Evolutionary conservation across 1,140 invertebrate genomes (phyloP), one percentile per base, ranked within the genome.

Genomic region (Pteromalus puparum): DNA sequence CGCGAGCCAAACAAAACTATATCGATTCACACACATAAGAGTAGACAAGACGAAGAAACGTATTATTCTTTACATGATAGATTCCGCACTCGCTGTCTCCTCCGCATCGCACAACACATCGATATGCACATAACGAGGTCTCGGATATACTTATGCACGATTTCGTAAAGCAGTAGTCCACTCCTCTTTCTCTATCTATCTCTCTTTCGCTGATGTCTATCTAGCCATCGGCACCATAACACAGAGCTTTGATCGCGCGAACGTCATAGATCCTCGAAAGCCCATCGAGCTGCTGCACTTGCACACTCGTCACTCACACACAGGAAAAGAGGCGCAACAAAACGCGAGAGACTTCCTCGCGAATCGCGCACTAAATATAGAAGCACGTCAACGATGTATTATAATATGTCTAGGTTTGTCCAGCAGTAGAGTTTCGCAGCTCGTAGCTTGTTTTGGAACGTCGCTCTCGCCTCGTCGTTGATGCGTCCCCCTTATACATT

Each of bases 81-180:
- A 70, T 30, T 70, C 67, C 67, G 26, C 67, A 70, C 67, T 70
- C 28, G 67, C 67, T 70, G 53, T 21, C 26, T 70, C 67, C 67
- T 28, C 24, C 67, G 28, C 67, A 30, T 70, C 24, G 28, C 67
- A 70, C 67, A 30, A 70, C 26, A 30, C 67, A 30, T 70, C 67
- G 67, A 70, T 18, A 30, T 30, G 67, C 26, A 70, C 67, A 70
- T 70, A 61, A 42, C 21, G 73, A 83, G 38, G 53, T 42, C n/a
- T 75, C 70, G n/a, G 46, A 82, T 42, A 1, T 42, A 76, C 18
- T n/a, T 61, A 61, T 65, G 68, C 38, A 68, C 72, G 34, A 77
- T 72, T 82, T 82, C 24, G 24, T 34, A 38, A 81, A 82, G 0
- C 53, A 38, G 7, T 15, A 81, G 72, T 72, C 48, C 48, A 74